Evolutionary conservation across 2,113 vertebrate genomes (phyloP).

Genomic region (Atrichornis clamosus): DNA sequence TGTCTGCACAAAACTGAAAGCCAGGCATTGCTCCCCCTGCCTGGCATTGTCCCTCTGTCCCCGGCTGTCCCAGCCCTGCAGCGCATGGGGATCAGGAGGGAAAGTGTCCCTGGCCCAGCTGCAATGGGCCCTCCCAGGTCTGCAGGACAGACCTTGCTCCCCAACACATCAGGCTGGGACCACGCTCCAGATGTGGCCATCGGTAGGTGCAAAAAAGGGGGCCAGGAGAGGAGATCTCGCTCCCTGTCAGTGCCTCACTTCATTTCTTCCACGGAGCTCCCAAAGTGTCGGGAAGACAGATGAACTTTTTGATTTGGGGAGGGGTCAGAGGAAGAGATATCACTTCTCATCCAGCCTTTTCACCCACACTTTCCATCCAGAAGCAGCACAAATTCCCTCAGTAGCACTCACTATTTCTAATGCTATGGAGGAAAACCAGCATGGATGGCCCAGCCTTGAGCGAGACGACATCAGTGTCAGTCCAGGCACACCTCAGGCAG

Average conservation of each 20-base stretch:
- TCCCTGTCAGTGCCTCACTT: not conserved
- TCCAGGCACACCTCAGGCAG: not conserved
- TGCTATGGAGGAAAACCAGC: not conserved
- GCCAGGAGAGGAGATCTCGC: fast-evolving
- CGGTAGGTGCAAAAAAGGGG: not conserved
- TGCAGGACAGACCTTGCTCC: not conserved
- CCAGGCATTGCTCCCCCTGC: not conserved
- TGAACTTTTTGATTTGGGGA: not conserved
- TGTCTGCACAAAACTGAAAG: not conserved
- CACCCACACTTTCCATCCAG: not conserved
- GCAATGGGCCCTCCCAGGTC: too few relatives aligned
- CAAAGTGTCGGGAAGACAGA: not conserved
- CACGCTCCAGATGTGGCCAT: not conserved
- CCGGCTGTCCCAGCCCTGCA: fast-evolving
- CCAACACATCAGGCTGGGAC: not conserved
- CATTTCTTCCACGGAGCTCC: not conserved
- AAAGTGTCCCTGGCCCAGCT: not conserved
- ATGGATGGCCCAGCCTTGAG: too few relatives aligned
- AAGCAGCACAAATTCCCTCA: not conserved
- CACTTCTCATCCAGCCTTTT: not conserved
- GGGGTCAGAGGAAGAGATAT: not conserved
- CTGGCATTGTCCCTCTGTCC: not conserved
- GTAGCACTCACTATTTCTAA: not conserved
- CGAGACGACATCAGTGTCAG: not conserved
- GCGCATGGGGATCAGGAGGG: fast-evolving